Evolutionary conservation across 2,888 invertebrate species (phyloP).

Genomic region (Tenthredo amoena): DNA sequence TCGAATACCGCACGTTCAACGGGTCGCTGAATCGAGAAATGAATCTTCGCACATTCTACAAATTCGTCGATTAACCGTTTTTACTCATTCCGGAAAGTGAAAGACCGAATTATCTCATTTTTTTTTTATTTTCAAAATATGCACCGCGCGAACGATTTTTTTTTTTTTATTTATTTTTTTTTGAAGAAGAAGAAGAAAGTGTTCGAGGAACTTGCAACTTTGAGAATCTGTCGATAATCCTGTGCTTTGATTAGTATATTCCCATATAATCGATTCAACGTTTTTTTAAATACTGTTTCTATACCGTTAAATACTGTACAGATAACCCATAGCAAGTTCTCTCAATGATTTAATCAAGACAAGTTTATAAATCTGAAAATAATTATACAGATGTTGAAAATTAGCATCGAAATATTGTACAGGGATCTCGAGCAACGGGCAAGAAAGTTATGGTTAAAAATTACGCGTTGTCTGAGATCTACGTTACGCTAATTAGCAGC

Average conservation of each 20-base stretch:
- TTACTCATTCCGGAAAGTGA: neutral
- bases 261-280: neutral
- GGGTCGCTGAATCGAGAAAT: neutral
- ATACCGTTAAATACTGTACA: neutral
- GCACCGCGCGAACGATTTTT: neutral
- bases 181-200: neutral
- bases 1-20: neutral
- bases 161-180: neutral
- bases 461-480: neutral
- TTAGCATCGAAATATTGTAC: neutral
- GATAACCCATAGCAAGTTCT: neutral
- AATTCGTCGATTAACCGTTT: neutral
- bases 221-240: neutral
- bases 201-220: neutral
- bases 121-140: neutral
- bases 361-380: conserved; percentile 10
- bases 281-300: neutral
- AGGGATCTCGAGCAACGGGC: neutral
- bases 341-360: neutral
- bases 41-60: neutral
- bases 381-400: neutral
- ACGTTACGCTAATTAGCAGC: neutral
- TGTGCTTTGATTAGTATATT: neutral
- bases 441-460: neutral
- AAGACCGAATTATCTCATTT: neutral